Conservation (phyloP, 2,888 invertebrate genomes). For the Miltochrista miniata region DNA sequence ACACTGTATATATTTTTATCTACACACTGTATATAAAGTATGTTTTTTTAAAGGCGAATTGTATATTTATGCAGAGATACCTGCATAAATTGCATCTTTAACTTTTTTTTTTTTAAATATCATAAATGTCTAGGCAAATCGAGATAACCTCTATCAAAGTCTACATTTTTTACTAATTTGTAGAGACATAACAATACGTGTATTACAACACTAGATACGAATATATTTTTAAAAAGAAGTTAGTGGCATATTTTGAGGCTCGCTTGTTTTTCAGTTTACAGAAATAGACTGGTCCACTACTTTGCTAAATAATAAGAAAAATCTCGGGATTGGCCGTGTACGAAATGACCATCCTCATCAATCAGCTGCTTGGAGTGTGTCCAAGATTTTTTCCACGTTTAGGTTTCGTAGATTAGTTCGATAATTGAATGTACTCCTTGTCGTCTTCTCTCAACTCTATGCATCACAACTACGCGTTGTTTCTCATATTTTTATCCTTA, state of each 20-base stretch:
- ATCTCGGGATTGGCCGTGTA: constrained; percentile 82
- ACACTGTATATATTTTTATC: no score
- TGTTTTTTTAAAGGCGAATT: no score
- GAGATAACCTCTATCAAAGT: neutral
- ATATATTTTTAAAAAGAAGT: constrained; percentile 47
- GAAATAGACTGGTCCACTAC: constrained; percentile 80
- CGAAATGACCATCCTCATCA: constrained; percentile 84
- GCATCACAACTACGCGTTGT: constrained; percentile 37
- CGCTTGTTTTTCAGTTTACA: constrained; percentile 79
- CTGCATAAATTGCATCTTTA: no score
- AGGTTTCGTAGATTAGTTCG: constrained; percentile 79
- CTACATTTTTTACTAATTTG: neutral
- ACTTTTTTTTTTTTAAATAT: no score
- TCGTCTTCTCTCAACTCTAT: constrained; percentile 46
- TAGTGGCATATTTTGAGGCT: constrained; percentile 66
- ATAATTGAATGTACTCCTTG: constrained; percentile 71
- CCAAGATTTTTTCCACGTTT: constrained; percentile 83
- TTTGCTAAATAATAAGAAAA: constrained; percentile 83
- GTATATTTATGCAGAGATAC: no score
- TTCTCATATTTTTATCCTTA: neutral
- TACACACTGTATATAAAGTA: no score
- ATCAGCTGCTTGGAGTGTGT: constrained; percentile 81
- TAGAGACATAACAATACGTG: constrained; percentile 2
- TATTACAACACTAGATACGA: constrained; percentile 33
- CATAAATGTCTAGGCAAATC: no score